Conservation (phyloP, 2,888 invertebrate genomes). For the Zootermopsis nevadensis region DNA sequence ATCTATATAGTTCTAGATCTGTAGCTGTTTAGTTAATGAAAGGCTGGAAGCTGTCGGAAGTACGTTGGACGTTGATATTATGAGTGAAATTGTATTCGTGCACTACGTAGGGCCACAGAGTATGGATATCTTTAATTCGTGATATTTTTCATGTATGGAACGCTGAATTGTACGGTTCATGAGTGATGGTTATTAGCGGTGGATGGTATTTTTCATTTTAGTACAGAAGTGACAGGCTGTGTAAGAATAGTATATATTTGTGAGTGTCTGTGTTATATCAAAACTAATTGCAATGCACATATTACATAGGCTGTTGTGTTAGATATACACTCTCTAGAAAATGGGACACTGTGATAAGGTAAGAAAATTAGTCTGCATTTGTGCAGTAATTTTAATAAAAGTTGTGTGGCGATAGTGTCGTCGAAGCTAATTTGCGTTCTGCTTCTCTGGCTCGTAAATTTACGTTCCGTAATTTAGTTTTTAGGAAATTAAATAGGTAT, state of each 20-base stretch:
- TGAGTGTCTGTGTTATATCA: neutral
- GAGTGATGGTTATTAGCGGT: neutral
- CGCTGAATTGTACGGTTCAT: neutral
- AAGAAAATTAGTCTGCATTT: neutral
- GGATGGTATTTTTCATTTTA: neutral
- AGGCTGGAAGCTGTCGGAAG: neutral
- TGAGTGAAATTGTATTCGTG: neutral
- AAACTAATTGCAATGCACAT: neutral
- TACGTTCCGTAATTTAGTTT: neutral
- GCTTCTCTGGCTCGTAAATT: neutral
- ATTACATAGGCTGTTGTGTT: neutral
- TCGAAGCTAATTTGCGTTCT: neutral
- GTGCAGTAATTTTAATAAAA: neutral
- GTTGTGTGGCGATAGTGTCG: neutral
- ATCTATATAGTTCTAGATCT: neutral
- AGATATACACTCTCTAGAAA: neutral
- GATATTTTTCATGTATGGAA: neutral
- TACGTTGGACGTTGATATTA: neutral
- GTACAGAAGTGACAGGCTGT: neutral
- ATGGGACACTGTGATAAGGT: slow-evolving; percentile 9
- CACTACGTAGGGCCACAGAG: neutral
- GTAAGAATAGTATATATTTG: neutral
- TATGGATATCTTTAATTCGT: neutral
- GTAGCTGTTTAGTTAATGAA: neutral
- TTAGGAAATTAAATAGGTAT: too few species aligned